Base-by-base conservation (phyloP, 1,140 invertebrate species). In the Mamestra configurata region DNA sequence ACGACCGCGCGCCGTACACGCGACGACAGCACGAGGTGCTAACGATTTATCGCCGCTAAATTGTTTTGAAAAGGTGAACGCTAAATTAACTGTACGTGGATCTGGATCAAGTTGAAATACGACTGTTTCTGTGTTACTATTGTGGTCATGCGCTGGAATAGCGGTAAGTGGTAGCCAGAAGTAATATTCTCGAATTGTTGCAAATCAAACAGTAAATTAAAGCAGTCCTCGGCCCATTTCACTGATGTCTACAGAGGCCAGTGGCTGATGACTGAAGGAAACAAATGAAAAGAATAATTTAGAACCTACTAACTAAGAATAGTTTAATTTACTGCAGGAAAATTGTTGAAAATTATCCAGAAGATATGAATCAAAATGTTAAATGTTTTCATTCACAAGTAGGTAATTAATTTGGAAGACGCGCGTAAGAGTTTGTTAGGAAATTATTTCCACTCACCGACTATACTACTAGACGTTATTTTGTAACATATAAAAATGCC, bases 11-110 rank as follows among this genome's bases (percentile, higher is more conserved):
- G 77, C 79, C 76, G 37, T 40, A 49, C 77, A 37, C 81, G 75
- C 82, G 80, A 82, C 77, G 83, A 87, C 87, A 86, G 82, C 37
- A 31, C 80, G 82, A 78, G 82, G 77, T 81, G 79, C 70, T 78
- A 84, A 82, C 86, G 85, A 92, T 92, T 90, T 90, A 91, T 88
- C 73, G 83, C 81, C 64, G 77, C 72, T 82, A 83, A 90, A 87
- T 88, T 86, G 86, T 87, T 86, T 80, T 77, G 72, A 27, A 92
- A 92, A 92, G 89, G 90, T 92, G 89, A 92, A 37, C 84, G 57
- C 82, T 89, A 89, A 89, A 89, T 90, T 88, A 87, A 80, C 84
- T 64, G 81, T 83, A 81, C 31, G 46, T 73, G 57, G 59, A 78
- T 46, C 40, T 57, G 24, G 35, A 79, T 68, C 73, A 77, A 64